Conservation (phyloP, 1,140 invertebrate species). For the Bombus sibiricus region DNA sequence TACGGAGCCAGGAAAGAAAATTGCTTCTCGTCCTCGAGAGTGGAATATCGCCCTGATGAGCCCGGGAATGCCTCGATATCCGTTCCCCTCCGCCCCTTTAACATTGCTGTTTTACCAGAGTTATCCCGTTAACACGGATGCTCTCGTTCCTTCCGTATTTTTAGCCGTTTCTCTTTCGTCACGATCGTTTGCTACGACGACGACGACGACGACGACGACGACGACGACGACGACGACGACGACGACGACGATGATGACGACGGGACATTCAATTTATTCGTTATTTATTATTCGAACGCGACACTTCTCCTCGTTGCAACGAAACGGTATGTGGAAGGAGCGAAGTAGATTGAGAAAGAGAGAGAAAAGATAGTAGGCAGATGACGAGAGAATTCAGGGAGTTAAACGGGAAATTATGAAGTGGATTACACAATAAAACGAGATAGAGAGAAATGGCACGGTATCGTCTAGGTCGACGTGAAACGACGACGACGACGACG, state of each 20-base stretch:
- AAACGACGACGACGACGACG: not conserved
- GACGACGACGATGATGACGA: not conserved
- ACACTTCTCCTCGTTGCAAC: not conserved
- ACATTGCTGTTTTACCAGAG: constrained; percentile 15
- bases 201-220: not conserved
- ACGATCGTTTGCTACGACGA: constrained; percentile 29
- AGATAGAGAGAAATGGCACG: constrained; percentile 5
- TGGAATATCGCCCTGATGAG: constrained; percentile 81
- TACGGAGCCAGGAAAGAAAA: constrained; percentile 77
- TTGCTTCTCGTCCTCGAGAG: constrained; percentile 80
- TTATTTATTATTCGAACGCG: constrained; percentile 58
- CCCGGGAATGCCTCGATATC: constrained; percentile 75
- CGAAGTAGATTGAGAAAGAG: not conserved
- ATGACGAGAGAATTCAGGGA: constrained; percentile 33
- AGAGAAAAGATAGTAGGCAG: not conserved
- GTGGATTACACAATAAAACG: constrained; percentile 42
- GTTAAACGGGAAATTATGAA: constrained; percentile 46
- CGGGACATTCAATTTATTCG: constrained; percentile 59
- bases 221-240: not conserved
- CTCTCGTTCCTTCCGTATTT: constrained; percentile 49
- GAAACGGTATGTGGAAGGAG: too few species aligned
- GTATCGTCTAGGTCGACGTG: not conserved
- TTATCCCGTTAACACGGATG: constrained; percentile 33
- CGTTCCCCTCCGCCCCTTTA: constrained; percentile 27
- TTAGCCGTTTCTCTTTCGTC: constrained; percentile 11